Evolutionary conservation across 2,888 invertebrate species (phyloP).

Genomic region (Leistus spinibarbis): DNA sequence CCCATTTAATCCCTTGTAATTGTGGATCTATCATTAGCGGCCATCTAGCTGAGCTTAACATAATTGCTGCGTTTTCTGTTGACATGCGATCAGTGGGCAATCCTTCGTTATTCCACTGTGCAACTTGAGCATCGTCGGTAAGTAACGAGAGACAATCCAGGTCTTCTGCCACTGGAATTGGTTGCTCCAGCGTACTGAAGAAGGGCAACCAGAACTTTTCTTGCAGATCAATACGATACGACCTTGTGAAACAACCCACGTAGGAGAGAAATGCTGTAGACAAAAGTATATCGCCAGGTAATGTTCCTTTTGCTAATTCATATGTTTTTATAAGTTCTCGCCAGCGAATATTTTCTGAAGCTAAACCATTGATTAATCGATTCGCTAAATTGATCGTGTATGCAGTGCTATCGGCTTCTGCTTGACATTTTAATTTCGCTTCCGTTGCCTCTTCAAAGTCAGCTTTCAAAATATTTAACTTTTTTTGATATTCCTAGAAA

Average conservation of each 20-base stretch:
- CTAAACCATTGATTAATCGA: conserved; percentile 88
- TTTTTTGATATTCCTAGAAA: conserved; percentile 72
- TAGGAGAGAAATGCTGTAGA: conserved; percentile 94
- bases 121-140: conserved; percentile 91
- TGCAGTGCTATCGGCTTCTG: conserved; percentile 89
- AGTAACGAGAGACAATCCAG: conserved; percentile 84
- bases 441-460: conserved; percentile 87
- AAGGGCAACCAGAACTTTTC: conserved; percentile 81
- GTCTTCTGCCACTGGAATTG: conserved; percentile 79
- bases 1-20: conserved; percentile 91
- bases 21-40: conserved; percentile 96
- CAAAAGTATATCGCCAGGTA: conserved; percentile 88
- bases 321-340: conserved; percentile 69
- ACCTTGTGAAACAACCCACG: conserved; percentile 89
- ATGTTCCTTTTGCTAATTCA: conserved; percentile 72
- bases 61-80: conserved; percentile 90
- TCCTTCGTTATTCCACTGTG: conserved; percentile 94
- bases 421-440: conserved; percentile 88
- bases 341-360: conserved; percentile 90
- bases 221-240: conserved; percentile 79
- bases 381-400: conserved; percentile 90
- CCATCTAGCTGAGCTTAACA: conserved; percentile 89
- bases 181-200: conserved; percentile 70
- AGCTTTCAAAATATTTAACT: conserved; percentile 74
- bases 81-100: conserved; percentile 93